Evolutionary conservation across 2,888 invertebrate genomes (phyloP), one percentile per base, ranked within the genome.

Genomic region (Rhagonycha fulva): DNA sequence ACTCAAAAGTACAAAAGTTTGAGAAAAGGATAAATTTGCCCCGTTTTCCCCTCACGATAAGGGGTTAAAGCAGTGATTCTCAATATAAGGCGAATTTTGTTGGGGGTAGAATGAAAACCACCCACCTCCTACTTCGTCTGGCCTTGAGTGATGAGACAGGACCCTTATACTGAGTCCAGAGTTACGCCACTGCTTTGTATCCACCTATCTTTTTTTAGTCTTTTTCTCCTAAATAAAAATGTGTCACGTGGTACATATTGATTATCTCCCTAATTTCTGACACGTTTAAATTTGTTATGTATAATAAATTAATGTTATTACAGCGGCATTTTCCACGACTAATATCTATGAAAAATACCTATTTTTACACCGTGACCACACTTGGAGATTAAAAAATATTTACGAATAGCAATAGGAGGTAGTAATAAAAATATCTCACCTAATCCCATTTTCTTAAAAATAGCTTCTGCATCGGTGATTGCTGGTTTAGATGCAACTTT

Each of bases 381-480:
- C 26, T 66, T 24, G 12, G 9, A 63, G 24, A 71, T 32, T 14
- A 68, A 32, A 30, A 68, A n/a, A 30, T 19, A 19, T 19, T 5
- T 63, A 63, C 0, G 19, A 63, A 68, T 30, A 68, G n/a, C 2
- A 19, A 2, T 19, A 19, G 2, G 19, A 19, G 19, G 19, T 2
- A 2, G 19, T 19, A 19, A 68, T 23, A 28, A 68, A 68, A 68
- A 68, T 30, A 14, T 66, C 92, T 93, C 85, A 94, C 94, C 93
- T 71, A 94, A 88, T 83, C 93, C 93, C 91, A 93, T 92, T 87
- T 92, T 91, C 86, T 92, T 91, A 89, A 93, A 93, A 84, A 93
- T 92, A 80, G 92, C 92, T 84, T 93, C 93, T 63, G 93, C 92
- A 83, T 91, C 91, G 78, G 91, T 91, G 84, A 90, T 89, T 14